phyloP scores from a whole-genome alignment of 2,113 vertebrate species.

The Danio rerio region GRCz12tu NC_133189.1:6081501-6082000 shows the following conservation, averaged over 20 bases:
- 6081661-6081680: conserved; percentile 45
- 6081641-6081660: conserved; percentile 27
- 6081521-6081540: not conserved
- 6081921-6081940: not conserved
- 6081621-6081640: conserved; percentile 31
- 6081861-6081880: conserved; percentile 18
- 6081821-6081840: not conserved
- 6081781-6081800: conserved; percentile 33
- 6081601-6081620: conserved; percentile 47
- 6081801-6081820: conserved; percentile 18
- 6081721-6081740: conserved; percentile 13
- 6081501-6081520: not conserved
- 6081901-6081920: conserved; percentile 2
- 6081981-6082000: conserved; percentile 10
- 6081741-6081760: conserved; percentile 12
- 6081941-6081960: not conserved
- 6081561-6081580: not conserved
- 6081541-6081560: not conserved
- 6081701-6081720: conserved; percentile 36
- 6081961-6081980: conserved; percentile 25
- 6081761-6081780: conserved; percentile 14
- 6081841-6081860: conserved; percentile 15
- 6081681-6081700: conserved; percentile 18
- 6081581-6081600: conserved; percentile 13
- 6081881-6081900: conserved; percentile 8